Evolutionary conservation across 1,140 invertebrate species (phyloP), one percentile per base, ranked within the genome.

Genomic region (Leptopilina clavipes): DNA sequence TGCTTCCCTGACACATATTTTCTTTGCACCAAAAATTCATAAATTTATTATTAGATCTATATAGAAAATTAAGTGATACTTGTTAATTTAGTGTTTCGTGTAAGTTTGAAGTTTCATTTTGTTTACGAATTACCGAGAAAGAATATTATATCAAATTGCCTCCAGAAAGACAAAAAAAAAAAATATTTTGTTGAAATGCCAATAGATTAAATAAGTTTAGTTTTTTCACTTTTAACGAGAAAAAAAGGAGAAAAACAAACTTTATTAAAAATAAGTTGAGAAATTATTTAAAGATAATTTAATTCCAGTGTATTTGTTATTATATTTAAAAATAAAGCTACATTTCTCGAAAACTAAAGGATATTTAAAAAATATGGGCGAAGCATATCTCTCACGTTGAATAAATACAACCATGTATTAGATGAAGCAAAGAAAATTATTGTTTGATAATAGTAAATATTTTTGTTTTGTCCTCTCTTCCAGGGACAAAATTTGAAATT

Each of bases 1-100:
- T 88, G 88, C 88, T 89, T 89, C 88, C 88, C 75, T 81, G 77
- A 84, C 83, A 86, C 78, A 76, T 85, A 86, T 85, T 85, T 86
- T 80, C 83, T 89, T 87, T 87, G 81, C 84, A 87, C 77, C 77
- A 78, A 82, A 78, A 83, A 83, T 80, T 73, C 56, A 74, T 77
- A 79, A 83, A 76, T 80, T 81, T 73, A 78, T 72, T 40, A 40
- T 40, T 40, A 80, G 40, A 75, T 65, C 48, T 6, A 31, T 31
- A 31, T 71, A 31, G 18, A 52, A 48, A 75, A 72, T 74, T 71
- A 54, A 79, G 65, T 40, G 54, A 65, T 65, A 65, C 59, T 65
- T 65, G 56, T 65, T 65, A 59, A 19, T 22, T 59, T 59, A 54
- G 40, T 56, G 8, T 56, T 70, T 73, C 72, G 56, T 71, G 76